Base-by-base conservation (phyloP, 2,797 vertebrate genomes). In the Cirrhinus molitorella region DNA sequence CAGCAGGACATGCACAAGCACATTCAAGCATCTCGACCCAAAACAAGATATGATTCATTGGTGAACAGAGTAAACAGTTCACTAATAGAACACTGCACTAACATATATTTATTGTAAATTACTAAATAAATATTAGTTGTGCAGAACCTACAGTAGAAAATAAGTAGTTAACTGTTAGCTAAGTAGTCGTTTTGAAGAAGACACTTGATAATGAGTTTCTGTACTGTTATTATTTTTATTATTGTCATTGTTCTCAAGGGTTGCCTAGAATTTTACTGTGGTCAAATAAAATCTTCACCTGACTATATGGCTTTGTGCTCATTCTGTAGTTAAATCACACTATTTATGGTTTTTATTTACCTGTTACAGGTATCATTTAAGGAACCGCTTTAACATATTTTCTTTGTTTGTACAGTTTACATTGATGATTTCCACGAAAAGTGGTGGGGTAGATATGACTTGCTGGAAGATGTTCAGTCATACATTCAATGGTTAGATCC, bases 401-500 rank as follows among this genome's bases (percentile, higher is more conserved):
- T 84, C 61, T 83, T n/a, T 87, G 17, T 80, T 21, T 80, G 9
- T 21, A 82, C 70, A 98, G 98, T 94, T 4, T 1, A 0, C 77
- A 97, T 99, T 80, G 12, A 92, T 0, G 55, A 80, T 0, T 94
- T 98, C 82, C 96, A 98, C 67, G 2, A 59, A 0, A 0, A 53
- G 0, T 98, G 97, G 97, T 59, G 0, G 34, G 31, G 87, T 2
- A 8, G 94, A 0, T 98, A 98, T 70, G 23, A 79, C 0, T 25
- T 0, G 0, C 92, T 99, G 85, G 98, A 99, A 89, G 5, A 78
- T 40, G 95, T 96, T 16, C 97, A 99, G 85, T 95, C 94, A 0
- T 99, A 94, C 86, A 98, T 99, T 90, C 97, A 99, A n/a, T 99
- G 97, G 98, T 99, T 93, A 95, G 88, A 77, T 6, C 13, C 81